Base-by-base conservation (phyloP, 1,140 invertebrate species). In the Frieseomelitta varia region DNA sequence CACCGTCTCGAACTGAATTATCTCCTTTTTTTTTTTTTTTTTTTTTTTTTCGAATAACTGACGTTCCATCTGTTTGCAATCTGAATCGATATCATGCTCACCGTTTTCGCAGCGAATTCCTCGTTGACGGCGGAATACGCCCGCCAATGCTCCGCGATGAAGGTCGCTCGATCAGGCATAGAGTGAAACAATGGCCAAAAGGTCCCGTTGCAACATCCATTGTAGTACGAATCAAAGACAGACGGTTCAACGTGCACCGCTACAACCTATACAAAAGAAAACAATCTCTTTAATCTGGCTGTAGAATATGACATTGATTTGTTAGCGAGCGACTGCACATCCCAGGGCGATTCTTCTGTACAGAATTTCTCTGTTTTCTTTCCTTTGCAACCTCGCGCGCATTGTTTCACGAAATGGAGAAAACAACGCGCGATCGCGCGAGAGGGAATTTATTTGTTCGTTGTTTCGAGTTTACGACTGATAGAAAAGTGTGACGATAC, bases 101-200 rank as follows among this genome's bases (percentile, higher is more conserved):
- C 95, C 1, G 98, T 98, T 90, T 97, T 96, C 39, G 96, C 96
- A 0, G 98, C 98, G 92, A 99, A 98, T 91, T 97, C 95, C 88
- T 97, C 96, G 89, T 99, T 99, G 14, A 98, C 97, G 81, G 96
- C 96, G 34, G 96, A 96, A 93, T 98, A 99, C 24, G 97, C 97
- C 91, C 96, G 96, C 98, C 98, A 99, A 87, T 98, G 96, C 74
- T 98, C 97, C 0, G 96, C 96, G 72, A 96, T 96, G 91, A 98
- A 98, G 39, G 96, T 96, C 14, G 97, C 97, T 82, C 96, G 91
- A 85, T 97, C 98, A 0, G 98, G 97, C 98, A 98, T 98, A 2
- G 97, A 98, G 91, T 98, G 98, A 91, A 98, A 98, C 4, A 98
- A 94, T 0, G 98, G 98, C 98, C 98, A 99, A 91, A 98, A 98